phyloP scores from a whole-genome alignment of 2,888 invertebrate species.

The Ochropleura plecta region DNA sequence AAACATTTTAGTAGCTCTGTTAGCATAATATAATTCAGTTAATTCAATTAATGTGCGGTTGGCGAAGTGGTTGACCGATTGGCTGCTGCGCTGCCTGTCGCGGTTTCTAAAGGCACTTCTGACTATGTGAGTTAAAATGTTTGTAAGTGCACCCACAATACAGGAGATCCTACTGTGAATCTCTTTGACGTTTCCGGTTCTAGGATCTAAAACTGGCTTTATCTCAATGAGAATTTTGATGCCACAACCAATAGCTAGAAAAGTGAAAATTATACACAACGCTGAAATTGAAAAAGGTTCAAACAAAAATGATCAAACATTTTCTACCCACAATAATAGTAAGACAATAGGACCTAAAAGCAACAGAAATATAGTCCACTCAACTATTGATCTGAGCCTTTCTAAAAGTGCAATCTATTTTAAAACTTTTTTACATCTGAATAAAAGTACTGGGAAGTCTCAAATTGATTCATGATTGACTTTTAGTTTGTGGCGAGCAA shows the following conservation, averaged over 20 bases:
- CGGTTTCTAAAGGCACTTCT: too few species aligned
- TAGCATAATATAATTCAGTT: neutral
- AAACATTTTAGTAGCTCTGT: neutral
- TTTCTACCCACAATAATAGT: neutral
- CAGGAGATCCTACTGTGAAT: too few species aligned
- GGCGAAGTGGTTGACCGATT: too few species aligned
- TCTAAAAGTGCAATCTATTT: neutral
- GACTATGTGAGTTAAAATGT: too few species aligned
- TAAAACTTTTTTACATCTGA: constrained; percentile 26
- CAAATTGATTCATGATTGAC: constrained; percentile 54
- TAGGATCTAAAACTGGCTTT: neutral
- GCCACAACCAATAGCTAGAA: too few species aligned
- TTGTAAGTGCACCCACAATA: too few species aligned
- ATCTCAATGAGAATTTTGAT: neutral
- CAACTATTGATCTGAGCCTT: neutral
- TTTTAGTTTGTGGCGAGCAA: constrained; percentile 44
- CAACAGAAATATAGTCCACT: neutral
- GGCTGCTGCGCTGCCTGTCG: too few species aligned
- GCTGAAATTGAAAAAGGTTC: neutral
- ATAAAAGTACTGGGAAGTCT: constrained; percentile 40
- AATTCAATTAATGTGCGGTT: neutral
- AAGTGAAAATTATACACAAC: neutral
- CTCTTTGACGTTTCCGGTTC: neutral
- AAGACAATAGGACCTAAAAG: neutral
- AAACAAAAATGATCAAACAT: neutral